Percentiles rank a stretch among this genome's conserved stretches.
Evolutionary conservation across 2,888 invertebrate genomes (phyloP).

Genomic region (Leptinotarsa haldemani): DNA sequence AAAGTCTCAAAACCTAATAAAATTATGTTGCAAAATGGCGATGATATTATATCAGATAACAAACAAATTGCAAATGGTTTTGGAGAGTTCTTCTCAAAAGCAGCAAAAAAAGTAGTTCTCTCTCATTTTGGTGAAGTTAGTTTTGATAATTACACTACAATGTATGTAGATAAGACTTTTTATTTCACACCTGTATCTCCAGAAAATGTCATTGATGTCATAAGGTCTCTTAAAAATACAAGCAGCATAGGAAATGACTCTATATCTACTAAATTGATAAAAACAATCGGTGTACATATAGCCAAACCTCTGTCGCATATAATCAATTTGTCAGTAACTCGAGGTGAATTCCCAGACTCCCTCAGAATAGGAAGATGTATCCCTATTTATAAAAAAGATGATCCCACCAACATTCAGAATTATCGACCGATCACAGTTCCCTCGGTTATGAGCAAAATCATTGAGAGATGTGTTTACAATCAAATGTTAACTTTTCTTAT

Average conservation of each 20-base stretch:
- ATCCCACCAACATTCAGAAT: no score
- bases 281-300: no score
- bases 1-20: no score
- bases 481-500: slow-evolving; percentile 10
- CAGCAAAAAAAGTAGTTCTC: not conserved
- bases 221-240: slow-evolving; percentile 2
- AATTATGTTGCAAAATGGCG: no score
- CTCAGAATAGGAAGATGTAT: no score
- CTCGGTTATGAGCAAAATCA: not conserved
- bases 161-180: slow-evolving; percentile 15
- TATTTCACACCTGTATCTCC: slow-evolving; percentile 12
- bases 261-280: no score
- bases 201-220: slow-evolving; percentile 4
- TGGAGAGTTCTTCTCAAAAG: not conserved
- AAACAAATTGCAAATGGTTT: not conserved
- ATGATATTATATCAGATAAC: not conserved
- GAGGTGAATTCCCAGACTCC: no score
- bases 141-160: not conserved
- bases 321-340: no score
- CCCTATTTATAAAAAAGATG: no score
- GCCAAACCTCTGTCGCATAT: no score
- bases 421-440: no score
- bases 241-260: slow-evolving; percentile 9
- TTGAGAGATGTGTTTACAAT: slow-evolving; percentile 15
- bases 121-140: not conserved